Conservation (phyloP, 2,888 invertebrate species). For the Tubiluchus corallicola region DNA sequence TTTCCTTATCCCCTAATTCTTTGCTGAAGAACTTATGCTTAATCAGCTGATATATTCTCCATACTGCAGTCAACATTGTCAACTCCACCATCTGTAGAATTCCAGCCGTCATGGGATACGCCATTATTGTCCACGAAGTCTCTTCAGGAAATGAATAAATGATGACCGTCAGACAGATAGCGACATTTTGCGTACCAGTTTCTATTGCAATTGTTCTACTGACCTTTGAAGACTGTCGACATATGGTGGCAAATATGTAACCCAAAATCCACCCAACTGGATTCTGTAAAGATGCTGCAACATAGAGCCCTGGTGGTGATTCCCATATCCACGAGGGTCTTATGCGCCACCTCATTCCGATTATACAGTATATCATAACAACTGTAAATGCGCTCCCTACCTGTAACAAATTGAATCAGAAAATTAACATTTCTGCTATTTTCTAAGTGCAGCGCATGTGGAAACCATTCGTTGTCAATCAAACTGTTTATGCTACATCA, state of each 20-base stretch:
- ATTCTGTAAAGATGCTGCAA: conserved; percentile 18
- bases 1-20: no score
- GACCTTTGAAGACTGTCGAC: conserved; percentile 14
- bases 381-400: conserved; percentile 19
- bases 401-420: conserved; percentile 18
- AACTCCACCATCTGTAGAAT: no score
- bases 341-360: conserved; percentile 18
- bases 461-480: no score
- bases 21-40: no score
- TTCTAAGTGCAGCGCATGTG: no score
- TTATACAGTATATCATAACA: conserved; percentile 17
- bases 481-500: no score
- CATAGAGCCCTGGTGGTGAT: conserved; percentile 19
- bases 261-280: conserved; percentile 20
- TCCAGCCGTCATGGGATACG: no score
- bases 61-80: no score
- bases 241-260: conserved; percentile 16
- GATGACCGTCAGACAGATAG: conserved; percentile 22
- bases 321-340: conserved; percentile 20
- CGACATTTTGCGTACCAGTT: conserved; percentile 23
- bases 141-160: no score
- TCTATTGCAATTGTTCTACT: conserved; percentile 21
- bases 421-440: no score
- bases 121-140: no score
- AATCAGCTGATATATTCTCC: no score